A percentile compares a stretch with the other conserved stretches of the same genome.
Evolutionary conservation across 2,797 vertebrate species (phyloP).

Genomic region (Rallus crepitans): DNA sequence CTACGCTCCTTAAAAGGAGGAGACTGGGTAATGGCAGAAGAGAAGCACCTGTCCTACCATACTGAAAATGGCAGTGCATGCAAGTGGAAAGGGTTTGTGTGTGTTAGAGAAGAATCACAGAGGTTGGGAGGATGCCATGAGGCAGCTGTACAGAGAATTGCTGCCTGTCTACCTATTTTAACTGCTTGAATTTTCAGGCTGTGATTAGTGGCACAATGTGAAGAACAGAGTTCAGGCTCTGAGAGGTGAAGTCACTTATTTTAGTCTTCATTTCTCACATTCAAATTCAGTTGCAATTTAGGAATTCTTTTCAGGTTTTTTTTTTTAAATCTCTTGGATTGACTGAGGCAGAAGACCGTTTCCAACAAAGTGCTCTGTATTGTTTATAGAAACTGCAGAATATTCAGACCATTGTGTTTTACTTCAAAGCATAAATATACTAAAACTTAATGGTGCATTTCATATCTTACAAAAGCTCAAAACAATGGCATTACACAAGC

Average conservation of each 20-base stretch:
- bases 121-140: neutral
- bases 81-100: neutral
- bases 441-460: slow-evolving; percentile 52
- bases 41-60: neutral
- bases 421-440: slow-evolving; percentile 53
- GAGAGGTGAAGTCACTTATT: neutral
- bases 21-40: neutral
- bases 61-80: neutral
- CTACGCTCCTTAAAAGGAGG: neutral
- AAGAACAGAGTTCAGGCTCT: neutral
- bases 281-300: neutral
- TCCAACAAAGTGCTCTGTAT: slow-evolving; percentile 9
- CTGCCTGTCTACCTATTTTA: neutral
- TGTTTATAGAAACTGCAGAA: slow-evolving; percentile 64
- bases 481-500: slow-evolving; percentile 27
- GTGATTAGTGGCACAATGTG: neutral
- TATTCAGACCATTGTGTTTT: slow-evolving; percentile 63
- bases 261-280: neutral
- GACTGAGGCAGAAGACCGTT: neutral
- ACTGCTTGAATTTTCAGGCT: neutral
- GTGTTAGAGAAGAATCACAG: neutral
- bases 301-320: neutral
- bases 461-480: slow-evolving; percentile 13
- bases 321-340: neutral
- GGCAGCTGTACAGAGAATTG: neutral